Conservation (phyloP, 2,113 vertebrate species). For the Salvelinus namaycush region DNA sequence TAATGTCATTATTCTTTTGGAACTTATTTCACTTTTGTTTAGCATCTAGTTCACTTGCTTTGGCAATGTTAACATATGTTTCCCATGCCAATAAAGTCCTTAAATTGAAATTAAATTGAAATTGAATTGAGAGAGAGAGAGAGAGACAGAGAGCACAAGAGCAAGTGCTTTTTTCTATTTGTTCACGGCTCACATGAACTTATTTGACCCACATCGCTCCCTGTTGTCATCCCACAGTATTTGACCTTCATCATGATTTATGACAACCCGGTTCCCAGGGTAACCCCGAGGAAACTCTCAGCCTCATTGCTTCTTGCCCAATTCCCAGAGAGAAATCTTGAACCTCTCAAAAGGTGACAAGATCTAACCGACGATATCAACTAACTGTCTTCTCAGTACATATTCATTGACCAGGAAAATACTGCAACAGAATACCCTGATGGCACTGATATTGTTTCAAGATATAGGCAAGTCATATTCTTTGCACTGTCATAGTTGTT, state of each 20-base stretch:
- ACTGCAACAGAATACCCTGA: not conserved
- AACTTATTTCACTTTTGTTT: too few relatives aligned
- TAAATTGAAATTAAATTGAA: too few relatives aligned
- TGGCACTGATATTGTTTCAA: conserved; percentile 22
- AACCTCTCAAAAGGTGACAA: conserved; percentile 26
- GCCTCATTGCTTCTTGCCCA: conserved; percentile 6
- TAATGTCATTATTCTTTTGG: too few relatives aligned
- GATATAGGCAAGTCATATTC: not conserved
- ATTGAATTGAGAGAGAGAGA: too few relatives aligned
- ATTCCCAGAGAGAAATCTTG: conserved; percentile 4
- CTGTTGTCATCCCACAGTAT: conserved; percentile 9
- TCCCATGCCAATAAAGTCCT: too few relatives aligned
- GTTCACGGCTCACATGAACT: conserved; percentile 32
- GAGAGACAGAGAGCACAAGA: not conserved
- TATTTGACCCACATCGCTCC: not conserved
- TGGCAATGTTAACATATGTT: too few relatives aligned
- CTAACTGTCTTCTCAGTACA: not conserved
- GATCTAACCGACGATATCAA: not conserved
- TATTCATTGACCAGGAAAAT: too few relatives aligned
- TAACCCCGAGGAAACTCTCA: not conserved
- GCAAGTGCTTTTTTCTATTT: conserved; percentile 40
- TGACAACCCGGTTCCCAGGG: conserved; percentile 30
- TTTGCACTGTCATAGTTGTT: too few relatives aligned
- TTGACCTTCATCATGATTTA: conserved; percentile 59
- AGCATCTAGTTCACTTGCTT: too few relatives aligned